These are phyloP conservation scores for Aleiodes testaceus DNA, from an alignment of 2,888 invertebrate genomes.

Conservation along the genomic window DNA sequence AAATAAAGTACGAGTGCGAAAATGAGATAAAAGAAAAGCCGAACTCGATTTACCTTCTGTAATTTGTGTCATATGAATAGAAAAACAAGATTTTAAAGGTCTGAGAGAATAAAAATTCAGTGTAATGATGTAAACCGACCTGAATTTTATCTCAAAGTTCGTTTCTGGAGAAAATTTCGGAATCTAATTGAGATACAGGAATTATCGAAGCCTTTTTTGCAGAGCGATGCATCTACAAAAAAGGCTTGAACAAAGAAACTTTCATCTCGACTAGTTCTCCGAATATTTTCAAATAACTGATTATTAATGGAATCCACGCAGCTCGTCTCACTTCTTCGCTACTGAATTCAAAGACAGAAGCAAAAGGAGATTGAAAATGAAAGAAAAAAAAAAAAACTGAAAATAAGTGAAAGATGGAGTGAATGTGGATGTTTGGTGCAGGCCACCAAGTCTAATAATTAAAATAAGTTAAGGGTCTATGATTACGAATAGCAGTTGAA, in stretches of 20 bases:
- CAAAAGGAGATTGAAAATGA: slow-evolving; percentile 32
- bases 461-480: slow-evolving; percentile 57
- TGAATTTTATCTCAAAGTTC: neutral
- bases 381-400: slow-evolving; percentile 33
- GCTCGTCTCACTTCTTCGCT: too few species aligned
- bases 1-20: slow-evolving; percentile 27
- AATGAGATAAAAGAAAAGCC: neutral
- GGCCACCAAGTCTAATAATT: slow-evolving; percentile 66
- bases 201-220: too few species aligned
- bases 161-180: too few species aligned
- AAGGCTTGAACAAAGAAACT: too few species aligned
- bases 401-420: slow-evolving; percentile 53
- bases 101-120: slow-evolving; percentile 33
- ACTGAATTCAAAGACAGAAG: slow-evolving; percentile 47
- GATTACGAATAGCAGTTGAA: slow-evolving; percentile 60
- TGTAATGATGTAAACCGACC: slow-evolving; percentile 32
- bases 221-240: too few species aligned
- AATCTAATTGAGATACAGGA: too few species aligned
- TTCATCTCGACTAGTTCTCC: too few species aligned
- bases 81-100: slow-evolving; percentile 2
- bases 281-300: too few species aligned
- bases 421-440: slow-evolving; percentile 66
- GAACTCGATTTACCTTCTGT: slow-evolving; percentile 23
- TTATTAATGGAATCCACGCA: too few species aligned
- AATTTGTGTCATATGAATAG: slow-evolving; percentile 37